Evolutionary conservation across 2,113 vertebrate genomes (phyloP).

Genomic region (Dipodomys spectabilis): DNA sequence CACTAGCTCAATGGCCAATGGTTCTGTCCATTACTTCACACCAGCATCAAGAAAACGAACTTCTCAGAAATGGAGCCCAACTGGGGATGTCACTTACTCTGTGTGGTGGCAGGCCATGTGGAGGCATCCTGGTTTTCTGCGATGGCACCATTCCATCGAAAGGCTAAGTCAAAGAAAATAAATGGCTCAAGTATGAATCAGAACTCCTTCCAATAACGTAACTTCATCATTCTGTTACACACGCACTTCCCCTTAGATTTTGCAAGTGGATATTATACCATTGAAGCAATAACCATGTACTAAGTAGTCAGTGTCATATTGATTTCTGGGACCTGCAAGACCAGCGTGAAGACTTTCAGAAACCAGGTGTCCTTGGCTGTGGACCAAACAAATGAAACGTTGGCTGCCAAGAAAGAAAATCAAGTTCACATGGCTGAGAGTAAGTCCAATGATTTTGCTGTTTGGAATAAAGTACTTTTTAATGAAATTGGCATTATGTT

Average conservation of each 20-base stretch:
- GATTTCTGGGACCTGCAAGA: not conserved
- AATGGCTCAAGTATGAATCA: rapidly evolving
- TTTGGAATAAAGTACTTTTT: too few relatives aligned
- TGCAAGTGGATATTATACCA: not conserved
- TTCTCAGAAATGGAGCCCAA: slow-evolving; percentile 58
- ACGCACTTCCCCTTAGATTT: not conserved
- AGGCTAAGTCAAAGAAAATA: slow-evolving; percentile 34
- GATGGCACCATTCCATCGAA: not conserved
- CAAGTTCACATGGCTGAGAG: not conserved
- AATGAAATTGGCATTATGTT: not conserved
- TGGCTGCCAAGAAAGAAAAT: not conserved
- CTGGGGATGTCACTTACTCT: slow-evolving; percentile 41
- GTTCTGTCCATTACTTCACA: slow-evolving; percentile 59
- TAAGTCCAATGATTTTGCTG: not conserved
- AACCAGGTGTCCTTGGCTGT: not conserved
- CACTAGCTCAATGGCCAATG: slow-evolving; percentile 41
- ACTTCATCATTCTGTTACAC: not conserved
- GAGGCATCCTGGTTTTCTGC: not conserved
- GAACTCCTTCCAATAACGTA: not conserved
- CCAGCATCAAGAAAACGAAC: slow-evolving; percentile 68
- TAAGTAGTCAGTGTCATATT: not conserved
- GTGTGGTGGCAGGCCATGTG: not conserved
- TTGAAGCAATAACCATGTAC: not conserved
- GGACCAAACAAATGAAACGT: not conserved
- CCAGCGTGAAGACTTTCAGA: not conserved